Evolutionary conservation across 2,888 invertebrate species (phyloP).

Genomic region (Drosophila cognata): DNA sequence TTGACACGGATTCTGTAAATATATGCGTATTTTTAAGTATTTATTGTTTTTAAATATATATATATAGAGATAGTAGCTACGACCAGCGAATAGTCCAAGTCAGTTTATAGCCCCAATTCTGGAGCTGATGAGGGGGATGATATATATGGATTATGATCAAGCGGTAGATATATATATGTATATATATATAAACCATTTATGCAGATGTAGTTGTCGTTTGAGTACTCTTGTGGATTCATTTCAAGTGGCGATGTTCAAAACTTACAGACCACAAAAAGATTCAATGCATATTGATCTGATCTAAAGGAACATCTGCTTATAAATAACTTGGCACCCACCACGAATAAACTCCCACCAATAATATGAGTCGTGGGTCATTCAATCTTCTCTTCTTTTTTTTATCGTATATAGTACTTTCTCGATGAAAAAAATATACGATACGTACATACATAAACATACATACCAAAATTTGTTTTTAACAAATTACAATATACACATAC

Average conservation of each 20-base stretch:
- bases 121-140: constrained; percentile 34
- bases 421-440: constrained; percentile 34
- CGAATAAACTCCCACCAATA: constrained; percentile 2
- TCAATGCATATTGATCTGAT: constrained; percentile 21
- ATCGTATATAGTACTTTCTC: constrained; percentile 14
- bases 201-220: constrained; percentile 26
- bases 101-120: constrained; percentile 42
- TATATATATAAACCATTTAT: constrained; percentile 9
- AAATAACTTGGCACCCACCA: constrained; percentile 24
- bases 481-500: constrained; percentile 44
- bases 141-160: constrained; percentile 37
- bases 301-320: constrained; percentile 30
- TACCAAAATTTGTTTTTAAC: constrained; percentile 52
- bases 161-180: constrained; percentile 34
- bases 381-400: not conserved
- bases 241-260: constrained; percentile 33
- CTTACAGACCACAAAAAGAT: constrained; percentile 17
- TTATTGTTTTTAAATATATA: constrained; percentile 8
- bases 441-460: constrained; percentile 45
- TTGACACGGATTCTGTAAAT: constrained; percentile 40
- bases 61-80: constrained; percentile 57
- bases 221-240: constrained; percentile 26
- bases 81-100: constrained; percentile 60
- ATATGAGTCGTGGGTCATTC: constrained; percentile 6
- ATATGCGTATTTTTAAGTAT: constrained; percentile 11